phyloP scores from a whole-genome alignment of 2,113 vertebrate genomes.

The Halcyon senegalensis region DNA sequence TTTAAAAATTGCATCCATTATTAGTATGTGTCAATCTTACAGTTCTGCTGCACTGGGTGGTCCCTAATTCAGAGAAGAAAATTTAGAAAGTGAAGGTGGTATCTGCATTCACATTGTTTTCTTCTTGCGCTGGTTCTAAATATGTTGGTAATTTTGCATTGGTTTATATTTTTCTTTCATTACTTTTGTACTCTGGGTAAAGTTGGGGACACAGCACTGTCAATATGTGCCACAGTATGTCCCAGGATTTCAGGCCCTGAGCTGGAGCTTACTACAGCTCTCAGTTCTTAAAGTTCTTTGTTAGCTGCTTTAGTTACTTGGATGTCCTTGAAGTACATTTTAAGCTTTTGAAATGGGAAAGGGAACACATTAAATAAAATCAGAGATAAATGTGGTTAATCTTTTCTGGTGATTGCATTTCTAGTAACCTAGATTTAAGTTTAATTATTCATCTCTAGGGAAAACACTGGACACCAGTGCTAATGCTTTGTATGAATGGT shows the following conservation, averaged over 20 bases:
- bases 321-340: neutral
- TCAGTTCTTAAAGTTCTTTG: neutral
- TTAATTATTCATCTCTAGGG: constrained; percentile 69
- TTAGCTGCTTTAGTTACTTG: neutral
- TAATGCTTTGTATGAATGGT: neutral
- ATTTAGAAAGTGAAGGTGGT: neutral
- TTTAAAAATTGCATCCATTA: neutral
- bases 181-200: neutral
- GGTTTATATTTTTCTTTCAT: neutral
- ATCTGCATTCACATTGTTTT: neutral
- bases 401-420: constrained; percentile 63
- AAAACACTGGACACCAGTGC: neutral
- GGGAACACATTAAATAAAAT: constrained; percentile 28
- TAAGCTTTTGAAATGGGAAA: neutral
- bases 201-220: neutral
- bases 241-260: neutral
- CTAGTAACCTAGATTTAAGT: constrained; percentile 66
- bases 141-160: neutral
- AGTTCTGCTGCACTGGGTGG: neutral
- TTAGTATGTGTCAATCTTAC: neutral
- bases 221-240: fast-evolving
- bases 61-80: neutral
- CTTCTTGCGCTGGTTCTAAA: neutral
- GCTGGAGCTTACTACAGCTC: neutral
- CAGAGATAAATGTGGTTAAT: constrained; percentile 69